Percentiles rank a stretch among this genome's conserved stretches.
These are phyloP conservation scores for Loxodonta africana DNA, from an alignment of 2,113 vertebrate species.

Conservation along the genomic window DNA sequence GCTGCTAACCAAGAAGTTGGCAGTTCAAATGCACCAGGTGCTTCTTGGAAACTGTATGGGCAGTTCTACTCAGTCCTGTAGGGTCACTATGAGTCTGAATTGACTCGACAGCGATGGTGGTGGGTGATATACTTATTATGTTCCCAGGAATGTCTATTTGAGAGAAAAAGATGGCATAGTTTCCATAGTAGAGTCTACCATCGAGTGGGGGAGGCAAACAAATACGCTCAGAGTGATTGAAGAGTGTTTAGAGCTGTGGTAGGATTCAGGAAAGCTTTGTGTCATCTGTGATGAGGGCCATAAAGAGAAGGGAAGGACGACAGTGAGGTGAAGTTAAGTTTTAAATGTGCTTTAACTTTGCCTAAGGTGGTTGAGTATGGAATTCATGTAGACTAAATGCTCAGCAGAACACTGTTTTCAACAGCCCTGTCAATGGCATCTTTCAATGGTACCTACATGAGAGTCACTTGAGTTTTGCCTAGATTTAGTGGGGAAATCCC, in stretches of 20 bases:
- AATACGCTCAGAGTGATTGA: background rate
- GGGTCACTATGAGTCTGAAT: too few species aligned
- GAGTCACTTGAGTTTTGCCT: background rate
- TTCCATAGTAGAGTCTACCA: background rate
- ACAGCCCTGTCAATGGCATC: background rate
- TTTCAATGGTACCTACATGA: background rate
- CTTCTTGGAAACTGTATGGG: too few species aligned
- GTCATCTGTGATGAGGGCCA: background rate
- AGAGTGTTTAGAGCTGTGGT: background rate
- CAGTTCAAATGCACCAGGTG: too few species aligned
- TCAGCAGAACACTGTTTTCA: slow-evolving; percentile 1
- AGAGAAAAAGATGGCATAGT: background rate
- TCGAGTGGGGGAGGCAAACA: background rate
- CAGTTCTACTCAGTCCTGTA: too few species aligned
- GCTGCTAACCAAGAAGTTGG: too few species aligned
- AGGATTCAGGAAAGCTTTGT: background rate
- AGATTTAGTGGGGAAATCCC: background rate
- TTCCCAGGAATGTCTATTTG: background rate
- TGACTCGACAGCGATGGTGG: too few species aligned
- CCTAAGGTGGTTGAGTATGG: background rate
- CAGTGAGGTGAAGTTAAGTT: background rate
- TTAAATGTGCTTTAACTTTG: slow-evolving; percentile 3
- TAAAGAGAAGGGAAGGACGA: background rate
- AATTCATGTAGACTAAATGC: background rate
- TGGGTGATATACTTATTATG: background rate